Base-by-base conservation (phyloP, 2,113 vertebrate species). In the Hemiprocne comata region DNA sequence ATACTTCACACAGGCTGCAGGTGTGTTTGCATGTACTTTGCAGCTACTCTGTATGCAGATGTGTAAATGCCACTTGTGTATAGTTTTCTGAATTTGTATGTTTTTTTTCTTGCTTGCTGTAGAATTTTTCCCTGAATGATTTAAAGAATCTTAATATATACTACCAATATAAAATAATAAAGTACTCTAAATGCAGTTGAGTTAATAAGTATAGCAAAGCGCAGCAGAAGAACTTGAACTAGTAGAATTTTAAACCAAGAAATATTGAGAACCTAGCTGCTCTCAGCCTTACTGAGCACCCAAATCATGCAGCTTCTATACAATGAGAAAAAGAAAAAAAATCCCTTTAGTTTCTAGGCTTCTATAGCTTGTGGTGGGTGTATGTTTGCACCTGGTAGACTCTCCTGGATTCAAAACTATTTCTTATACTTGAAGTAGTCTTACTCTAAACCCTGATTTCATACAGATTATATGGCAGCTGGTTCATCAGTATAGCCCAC, bases 401-500 rank as follows among this genome's bases (percentile, higher is more conserved):
- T 83, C 24, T 75, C 12, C 62, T 24, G 6, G 4, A 46, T 66
- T 76, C n/a, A 67, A 51, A 89, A 26, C n/a, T 66, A 6, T 28
- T 7, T 55, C 26, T 66, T 62, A 8, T 10, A 16, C 54, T 54
- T 76, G 42, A 51, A 77, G 15, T 36, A 71, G 16, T 28, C 44
- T 54, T 71, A 23, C 1, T 76, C 16, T 69, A 26, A 57, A 54
- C n/a, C 8, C 19, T 51, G 21, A 18, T 48, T 73, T 77, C 25
- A 14, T 57, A 14, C 8, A 25, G 44, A 4, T 3, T 0, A 4
- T 25, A 1, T 11, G 18, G 15, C 40, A 66, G 26, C 17, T 44
- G 21, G 12, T 76, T 74, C 8, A 15, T 81, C 42, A 33, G 25
- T 42, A 10, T 19, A 42, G 34, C 23, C 18, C 6, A 2, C 50